These are phyloP conservation scores for Phasianus colchicus DNA, from an alignment of 2,113 vertebrate genomes.

Conservation along the genomic window DNA sequence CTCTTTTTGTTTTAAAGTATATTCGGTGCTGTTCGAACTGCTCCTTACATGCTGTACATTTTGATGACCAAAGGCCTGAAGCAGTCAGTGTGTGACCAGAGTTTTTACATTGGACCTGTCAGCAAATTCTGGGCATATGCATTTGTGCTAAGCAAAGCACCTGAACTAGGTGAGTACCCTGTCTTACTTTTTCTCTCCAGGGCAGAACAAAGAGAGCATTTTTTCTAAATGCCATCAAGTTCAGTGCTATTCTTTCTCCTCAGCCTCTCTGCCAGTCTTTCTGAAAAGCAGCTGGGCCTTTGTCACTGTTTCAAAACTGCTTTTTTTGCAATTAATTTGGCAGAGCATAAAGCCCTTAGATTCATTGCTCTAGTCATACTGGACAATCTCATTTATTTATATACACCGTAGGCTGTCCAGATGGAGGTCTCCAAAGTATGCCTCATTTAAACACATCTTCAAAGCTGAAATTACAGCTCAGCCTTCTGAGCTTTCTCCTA, in stretches of 20 bases:
- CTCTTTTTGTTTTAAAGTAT: slow-evolving; percentile 84
- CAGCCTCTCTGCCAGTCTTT: background rate
- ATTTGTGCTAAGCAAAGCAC: slow-evolving; percentile 99
- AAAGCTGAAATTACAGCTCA: background rate
- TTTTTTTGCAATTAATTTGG: background rate
- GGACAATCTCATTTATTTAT: no score
- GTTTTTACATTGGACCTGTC: slow-evolving; percentile 99
- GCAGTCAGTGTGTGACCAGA: slow-evolving; percentile 98
- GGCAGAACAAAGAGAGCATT: background rate
- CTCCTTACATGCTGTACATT: slow-evolving; percentile 96
- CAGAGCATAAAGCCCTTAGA: background rate
- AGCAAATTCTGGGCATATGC: slow-evolving; percentile 99
- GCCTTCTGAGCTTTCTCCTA: background rate
- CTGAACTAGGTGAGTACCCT: slow-evolving; percentile 93
- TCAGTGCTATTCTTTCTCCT: background rate
- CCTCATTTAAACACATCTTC: background rate
- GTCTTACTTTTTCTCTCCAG: background rate
- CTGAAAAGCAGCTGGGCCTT: background rate
- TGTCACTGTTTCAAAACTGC: background rate
- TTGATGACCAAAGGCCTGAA: slow-evolving; percentile 98
- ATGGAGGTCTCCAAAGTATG: background rate
- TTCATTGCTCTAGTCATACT: background rate
- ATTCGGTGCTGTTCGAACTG: slow-evolving; percentile 97
- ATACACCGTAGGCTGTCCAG: background rate
- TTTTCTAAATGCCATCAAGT: background rate